Percentiles rank a stretch among this genome's conserved stretches.
Conservation (phyloP, 2,888 invertebrate genomes). For the Drosophila kambysellisi region DNA sequence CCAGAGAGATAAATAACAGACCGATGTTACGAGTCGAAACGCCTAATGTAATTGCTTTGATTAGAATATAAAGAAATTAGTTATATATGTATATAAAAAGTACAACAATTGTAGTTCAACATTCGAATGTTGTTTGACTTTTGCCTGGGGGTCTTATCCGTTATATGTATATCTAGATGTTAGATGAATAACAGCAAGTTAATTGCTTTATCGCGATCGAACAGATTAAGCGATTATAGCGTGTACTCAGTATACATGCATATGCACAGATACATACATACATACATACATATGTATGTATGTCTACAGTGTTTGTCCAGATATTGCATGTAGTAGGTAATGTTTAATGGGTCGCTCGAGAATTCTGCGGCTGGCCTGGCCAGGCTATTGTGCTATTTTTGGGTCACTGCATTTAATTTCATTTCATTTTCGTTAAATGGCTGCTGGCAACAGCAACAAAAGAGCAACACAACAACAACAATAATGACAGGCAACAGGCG, state of each 20-base stretch:
- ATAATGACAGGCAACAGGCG: constrained; percentile 13
- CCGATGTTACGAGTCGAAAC: background rate
- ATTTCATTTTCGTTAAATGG: constrained; percentile 67
- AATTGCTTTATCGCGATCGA: constrained; percentile 40
- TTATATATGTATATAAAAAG: background rate
- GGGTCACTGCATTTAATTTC: constrained; percentile 75
- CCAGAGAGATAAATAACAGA: background rate
- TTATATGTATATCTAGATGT: background rate
- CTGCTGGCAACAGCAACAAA: constrained; percentile 41
- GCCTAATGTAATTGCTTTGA: background rate
- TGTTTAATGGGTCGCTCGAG: constrained; percentile 43
- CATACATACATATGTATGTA: fast-evolving
- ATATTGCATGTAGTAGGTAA: constrained; percentile 12
- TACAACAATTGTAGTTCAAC: background rate
- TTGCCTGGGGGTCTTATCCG: background rate
- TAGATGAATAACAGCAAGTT: constrained; percentile 22
- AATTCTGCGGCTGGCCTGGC: constrained; percentile 19
- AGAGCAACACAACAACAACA: constrained; percentile 15
- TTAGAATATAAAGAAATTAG: background rate
- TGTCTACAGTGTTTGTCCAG: background rate
- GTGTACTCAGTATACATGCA: background rate
- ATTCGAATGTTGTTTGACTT: background rate
- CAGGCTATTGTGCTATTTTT: constrained; percentile 55
- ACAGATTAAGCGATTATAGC: constrained; percentile 20
- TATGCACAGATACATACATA: no score